Evolutionary conservation across 1,140 invertebrate species (phyloP), one percentile per base, ranked within the genome.

Genomic region (Heliconius hermathena): DNA sequence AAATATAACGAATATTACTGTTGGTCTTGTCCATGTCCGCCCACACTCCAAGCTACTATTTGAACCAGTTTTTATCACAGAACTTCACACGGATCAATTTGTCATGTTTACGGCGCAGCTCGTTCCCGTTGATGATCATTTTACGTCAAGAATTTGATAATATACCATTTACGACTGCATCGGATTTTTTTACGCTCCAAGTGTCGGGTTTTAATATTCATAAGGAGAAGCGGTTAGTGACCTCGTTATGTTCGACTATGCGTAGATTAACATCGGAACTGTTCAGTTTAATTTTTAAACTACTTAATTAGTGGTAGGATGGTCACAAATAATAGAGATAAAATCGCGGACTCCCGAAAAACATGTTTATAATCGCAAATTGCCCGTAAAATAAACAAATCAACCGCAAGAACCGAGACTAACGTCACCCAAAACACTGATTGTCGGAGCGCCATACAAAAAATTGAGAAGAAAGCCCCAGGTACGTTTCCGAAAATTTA

Each of bases 311-410:
- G 82, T 79, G 84, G 73, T 74, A 71, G 82, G 78, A 80, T 71
- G 77, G 78, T 83, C 77, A 88, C 82, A 87, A 87, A 84, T 84
- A 86, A 84, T 57, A 20, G 20, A 85, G 87, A 89, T 89, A 88
- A 81, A 78, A 88, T 89, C 89, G 74, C 72, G 81, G 82, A 80
- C 77, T 78, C 66, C 74, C 75, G 80, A 84, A 82, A 87, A 81
- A 84, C 74, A 79, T 87, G 79, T 85, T 81, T 82, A 76, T 79
- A 88, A 89, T 91, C 85, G 87, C 92, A 93, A 93, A 94, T 93
- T 93, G 83, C 79, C 86, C 92, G 88, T 89, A 93, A 93, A 93
- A 92, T 90, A 93, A 93, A 93, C 89, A 93, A 90, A 87, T 86
- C 82, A 88, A 86, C 82, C 87, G 75, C 87, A 86, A 85, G 81